A percentile compares a stretch with the other conserved stretches of the same genome.
Conservation (phyloP, 2,797 vertebrate species). For the Neomorphus geoffroyi region DNA sequence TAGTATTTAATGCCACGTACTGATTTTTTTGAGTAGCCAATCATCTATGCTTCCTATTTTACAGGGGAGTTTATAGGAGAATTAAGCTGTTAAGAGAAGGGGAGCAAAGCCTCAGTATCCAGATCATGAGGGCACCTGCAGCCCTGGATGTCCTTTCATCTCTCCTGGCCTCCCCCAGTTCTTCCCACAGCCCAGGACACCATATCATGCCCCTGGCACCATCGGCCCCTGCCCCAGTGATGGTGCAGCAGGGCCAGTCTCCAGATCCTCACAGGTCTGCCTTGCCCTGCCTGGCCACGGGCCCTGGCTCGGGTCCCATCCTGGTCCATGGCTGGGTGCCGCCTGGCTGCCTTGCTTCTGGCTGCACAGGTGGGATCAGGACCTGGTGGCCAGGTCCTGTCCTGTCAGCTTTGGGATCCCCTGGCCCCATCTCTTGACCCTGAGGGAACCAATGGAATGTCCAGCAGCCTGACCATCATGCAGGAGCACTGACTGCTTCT, state of each 20-base stretch:
- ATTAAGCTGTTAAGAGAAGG: neutral
- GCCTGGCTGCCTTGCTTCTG: neutral
- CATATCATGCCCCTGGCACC: rapidly evolving
- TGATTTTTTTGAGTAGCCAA: neutral
- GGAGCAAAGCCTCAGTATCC: neutral
- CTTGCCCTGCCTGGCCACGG: too few species aligned
- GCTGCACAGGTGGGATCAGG: rapidly evolving
- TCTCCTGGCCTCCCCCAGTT: neutral
- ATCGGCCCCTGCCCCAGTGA: neutral
- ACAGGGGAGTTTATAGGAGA: neutral
- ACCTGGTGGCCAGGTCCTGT: neutral
- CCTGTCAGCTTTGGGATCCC: rapidly evolving
- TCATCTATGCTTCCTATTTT: neutral
- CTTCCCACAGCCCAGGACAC: neutral
- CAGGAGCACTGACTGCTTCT: neutral
- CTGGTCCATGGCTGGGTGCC: rapidly evolving
- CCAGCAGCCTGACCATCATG: neutral
- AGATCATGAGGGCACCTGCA: neutral
- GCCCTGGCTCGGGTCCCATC: too few species aligned
- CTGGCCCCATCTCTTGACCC: neutral
- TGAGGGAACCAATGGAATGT: rapidly evolving
- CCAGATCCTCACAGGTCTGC: neutral
- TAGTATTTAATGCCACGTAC: neutral
- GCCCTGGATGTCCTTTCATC: neutral
- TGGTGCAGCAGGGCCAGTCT: neutral